A percentile compares a stretch with the other conserved stretches of the same genome.
Evolutionary conservation across 37 sponge, comb jelly and placozoan species (phyloP).

Genomic region (Spongilla lacustris): DNA sequence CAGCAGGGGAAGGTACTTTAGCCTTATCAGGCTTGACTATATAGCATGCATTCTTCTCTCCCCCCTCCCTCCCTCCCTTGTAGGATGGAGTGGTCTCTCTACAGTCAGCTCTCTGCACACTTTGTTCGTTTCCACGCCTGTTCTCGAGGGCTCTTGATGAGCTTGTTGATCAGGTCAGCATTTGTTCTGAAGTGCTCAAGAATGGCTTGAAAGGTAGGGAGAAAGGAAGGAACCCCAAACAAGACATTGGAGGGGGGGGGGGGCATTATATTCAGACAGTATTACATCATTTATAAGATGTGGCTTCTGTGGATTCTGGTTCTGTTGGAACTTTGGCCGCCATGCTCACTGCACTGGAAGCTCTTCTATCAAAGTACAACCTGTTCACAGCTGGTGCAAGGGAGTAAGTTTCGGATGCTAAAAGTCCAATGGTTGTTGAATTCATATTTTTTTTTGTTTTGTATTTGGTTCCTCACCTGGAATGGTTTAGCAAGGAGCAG

Average conservation of each 20-base stretch:
- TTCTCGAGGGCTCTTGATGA: background rate
- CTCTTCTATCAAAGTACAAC: constrained; percentile 6
- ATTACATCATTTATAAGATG: too few species aligned
- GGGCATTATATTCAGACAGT: too few species aligned
- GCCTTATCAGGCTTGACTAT: background rate
- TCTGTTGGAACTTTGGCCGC: background rate
- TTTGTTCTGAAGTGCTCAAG: background rate
- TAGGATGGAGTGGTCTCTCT: background rate
- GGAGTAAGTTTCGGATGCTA: background rate
- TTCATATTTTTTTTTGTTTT: background rate
- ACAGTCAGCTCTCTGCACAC: constrained; percentile 3
- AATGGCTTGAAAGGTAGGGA: background rate
- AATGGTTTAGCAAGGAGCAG: constrained; percentile 2
- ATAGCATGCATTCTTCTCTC: background rate
- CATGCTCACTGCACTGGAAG: constrained; percentile 6
- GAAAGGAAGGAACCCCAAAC: background rate
- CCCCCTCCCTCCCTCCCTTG: background rate
- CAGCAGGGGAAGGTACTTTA: background rate
- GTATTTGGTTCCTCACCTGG: background rate
- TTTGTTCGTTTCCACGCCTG: constrained; percentile 1
- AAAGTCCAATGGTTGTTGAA: too few species aligned
- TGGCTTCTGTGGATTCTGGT: background rate
- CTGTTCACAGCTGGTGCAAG: background rate
- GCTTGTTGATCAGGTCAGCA: background rate
- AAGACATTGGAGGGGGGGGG: too few species aligned